phyloP scores from a whole-genome alignment of 2,113 vertebrate species.

The Takifugu flavidus region DNA sequence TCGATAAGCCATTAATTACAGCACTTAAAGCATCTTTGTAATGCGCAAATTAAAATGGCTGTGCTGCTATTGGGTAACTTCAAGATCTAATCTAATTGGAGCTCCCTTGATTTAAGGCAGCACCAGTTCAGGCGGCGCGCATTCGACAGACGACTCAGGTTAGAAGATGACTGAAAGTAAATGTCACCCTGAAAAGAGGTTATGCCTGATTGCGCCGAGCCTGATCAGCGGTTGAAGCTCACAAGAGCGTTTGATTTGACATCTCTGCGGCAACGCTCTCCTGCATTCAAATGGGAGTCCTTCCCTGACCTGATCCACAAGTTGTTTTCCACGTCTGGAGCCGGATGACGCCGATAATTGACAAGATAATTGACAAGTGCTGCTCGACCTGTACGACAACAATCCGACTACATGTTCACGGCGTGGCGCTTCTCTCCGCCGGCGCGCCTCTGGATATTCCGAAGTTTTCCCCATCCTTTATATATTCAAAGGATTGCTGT shows the following conservation, averaged over 20 bases:
- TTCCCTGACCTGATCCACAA: constrained; percentile 44
- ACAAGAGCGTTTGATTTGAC: constrained; percentile 71
- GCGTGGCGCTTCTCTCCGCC: constrained; percentile 19
- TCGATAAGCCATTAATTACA: too few relatives aligned
- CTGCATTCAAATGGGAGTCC: constrained; percentile 63
- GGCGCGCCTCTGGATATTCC: constrained; percentile 10
- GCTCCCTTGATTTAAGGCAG: too few relatives aligned
- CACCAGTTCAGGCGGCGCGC: constrained; percentile 12
- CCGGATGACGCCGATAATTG: constrained; percentile 30
- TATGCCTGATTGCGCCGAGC: constrained; percentile 64
- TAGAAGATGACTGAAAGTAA: constrained; percentile 52
- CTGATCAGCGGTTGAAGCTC: constrained; percentile 67
- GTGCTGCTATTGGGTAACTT: constrained; percentile 1
- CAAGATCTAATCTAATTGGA: constrained; percentile 6
- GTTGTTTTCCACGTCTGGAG: constrained; percentile 50
- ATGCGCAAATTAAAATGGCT: constrained; percentile 16
- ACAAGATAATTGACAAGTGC: constrained; percentile 54
- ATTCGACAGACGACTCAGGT: constrained; percentile 38
- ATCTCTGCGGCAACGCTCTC: constrained; percentile 55
- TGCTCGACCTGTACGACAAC: constrained; percentile 28
- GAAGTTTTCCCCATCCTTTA: constrained; percentile 17
- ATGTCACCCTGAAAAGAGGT: constrained; percentile 66
- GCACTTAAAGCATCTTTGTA: constrained; percentile 3
- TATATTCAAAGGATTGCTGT: constrained; percentile 7
- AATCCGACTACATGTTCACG: neutral